A percentile compares a stretch with the other conserved stretches of the same genome.
These are phyloP conservation scores for Ochropacha duplaris DNA, from an alignment of 2,888 invertebrate genomes.

Conservation along the genomic window DNA sequence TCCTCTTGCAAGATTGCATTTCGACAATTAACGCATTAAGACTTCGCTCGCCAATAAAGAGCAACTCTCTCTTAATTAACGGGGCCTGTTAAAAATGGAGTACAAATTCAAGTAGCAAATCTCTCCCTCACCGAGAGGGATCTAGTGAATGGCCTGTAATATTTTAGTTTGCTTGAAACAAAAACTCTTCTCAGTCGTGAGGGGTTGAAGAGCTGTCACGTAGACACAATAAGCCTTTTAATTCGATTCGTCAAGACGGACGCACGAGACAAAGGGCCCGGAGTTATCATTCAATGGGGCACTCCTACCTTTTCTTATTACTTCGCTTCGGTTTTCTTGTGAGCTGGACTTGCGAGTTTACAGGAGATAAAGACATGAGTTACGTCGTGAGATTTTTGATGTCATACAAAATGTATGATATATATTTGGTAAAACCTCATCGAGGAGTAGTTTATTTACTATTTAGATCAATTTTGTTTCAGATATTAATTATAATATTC, in stretches of 20 bases:
- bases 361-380: conserved; percentile 35
- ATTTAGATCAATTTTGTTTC: no score
- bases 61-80: conserved; percentile 78
- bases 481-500: no score
- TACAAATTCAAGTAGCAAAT: conserved; percentile 81
- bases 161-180: conserved; percentile 82
- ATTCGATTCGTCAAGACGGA: conserved; percentile 83
- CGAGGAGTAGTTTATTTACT: neutral
- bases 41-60: conserved; percentile 78
- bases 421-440: neutral
- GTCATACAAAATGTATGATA: neutral
- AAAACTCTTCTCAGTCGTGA: conserved; percentile 64
- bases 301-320: conserved; percentile 82
- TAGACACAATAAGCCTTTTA: conserved; percentile 83
- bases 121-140: conserved; percentile 56
- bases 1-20: conserved; percentile 78
- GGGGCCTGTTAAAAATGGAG: conserved; percentile 81
- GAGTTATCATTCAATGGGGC: conserved; percentile 83
- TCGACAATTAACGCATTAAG: conserved; percentile 83
- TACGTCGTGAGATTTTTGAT: conserved; percentile 24
- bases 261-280: conserved; percentile 75
- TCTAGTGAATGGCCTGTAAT: conserved; percentile 81
- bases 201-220: conserved; percentile 74
- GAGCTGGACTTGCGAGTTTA: conserved; percentile 55
- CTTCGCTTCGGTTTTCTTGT: conserved; percentile 74